Evolutionary conservation across 2,888 invertebrate genomes (phyloP).

Genomic region (Pristionchus mayeri): DNA sequence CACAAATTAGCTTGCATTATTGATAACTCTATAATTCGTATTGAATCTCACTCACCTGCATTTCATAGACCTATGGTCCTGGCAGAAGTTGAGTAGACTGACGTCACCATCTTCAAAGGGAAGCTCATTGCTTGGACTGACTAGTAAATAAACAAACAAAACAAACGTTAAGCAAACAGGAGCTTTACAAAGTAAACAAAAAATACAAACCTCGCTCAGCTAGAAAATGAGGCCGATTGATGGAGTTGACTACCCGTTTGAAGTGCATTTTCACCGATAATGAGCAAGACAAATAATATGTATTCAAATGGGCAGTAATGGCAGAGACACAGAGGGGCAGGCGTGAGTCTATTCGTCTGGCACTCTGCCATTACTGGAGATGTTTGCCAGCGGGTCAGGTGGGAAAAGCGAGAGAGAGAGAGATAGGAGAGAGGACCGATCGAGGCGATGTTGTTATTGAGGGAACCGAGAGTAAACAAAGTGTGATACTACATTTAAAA

Average conservation of each 20-base stretch:
- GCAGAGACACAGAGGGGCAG: not conserved
- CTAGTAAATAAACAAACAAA: no score
- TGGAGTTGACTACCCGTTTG: not conserved
- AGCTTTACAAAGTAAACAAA: not conserved
- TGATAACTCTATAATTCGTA: not conserved
- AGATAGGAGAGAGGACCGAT: not conserved
- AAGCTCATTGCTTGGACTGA: not conserved
- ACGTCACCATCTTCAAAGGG: not conserved
- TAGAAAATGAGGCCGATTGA: not conserved
- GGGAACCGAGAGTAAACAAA: no score
- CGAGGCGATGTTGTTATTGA: no score
- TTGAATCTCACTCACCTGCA: not conserved
- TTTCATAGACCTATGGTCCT: not conserved
- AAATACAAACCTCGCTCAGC: not conserved
- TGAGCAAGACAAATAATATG: not conserved
- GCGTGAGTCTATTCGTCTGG: not conserved
- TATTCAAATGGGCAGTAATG: not conserved
- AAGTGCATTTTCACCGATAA: not conserved
- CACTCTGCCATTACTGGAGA: slow-evolving; percentile 7
- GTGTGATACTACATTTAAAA: no score
- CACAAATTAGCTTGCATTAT: no score
- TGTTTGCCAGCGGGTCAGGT: not conserved
- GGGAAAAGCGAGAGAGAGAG: not conserved
- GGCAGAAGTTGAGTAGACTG: slow-evolving; percentile 15
- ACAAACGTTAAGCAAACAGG: not conserved